phyloP scores from a whole-genome alignment of 2,113 vertebrate species.

The Panthera uncia region DNA sequence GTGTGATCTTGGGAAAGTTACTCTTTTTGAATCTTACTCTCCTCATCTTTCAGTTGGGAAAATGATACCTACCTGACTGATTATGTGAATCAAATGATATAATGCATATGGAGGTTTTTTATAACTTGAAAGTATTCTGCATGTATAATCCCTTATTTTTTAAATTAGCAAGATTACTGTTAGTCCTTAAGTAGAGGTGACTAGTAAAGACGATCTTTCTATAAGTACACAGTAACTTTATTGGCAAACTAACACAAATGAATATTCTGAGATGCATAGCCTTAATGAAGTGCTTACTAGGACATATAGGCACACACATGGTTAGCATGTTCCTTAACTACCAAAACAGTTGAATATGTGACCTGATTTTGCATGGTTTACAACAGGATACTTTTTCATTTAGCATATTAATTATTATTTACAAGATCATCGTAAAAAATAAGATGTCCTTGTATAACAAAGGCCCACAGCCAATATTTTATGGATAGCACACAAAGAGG shows the following conservation, averaged over 20 bases:
- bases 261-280: background rate
- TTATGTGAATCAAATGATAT: background rate
- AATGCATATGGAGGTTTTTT: background rate
- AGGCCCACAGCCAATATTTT: slow-evolving; percentile 82
- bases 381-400: slow-evolving; percentile 80
- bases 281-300: background rate
- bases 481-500: slow-evolving; percentile 77
- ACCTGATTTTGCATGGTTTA: slow-evolving; percentile 71
- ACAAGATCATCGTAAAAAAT: slow-evolving; percentile 81
- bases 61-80: background rate
- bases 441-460: slow-evolving; percentile 83
- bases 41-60: background rate
- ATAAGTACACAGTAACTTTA: background rate
- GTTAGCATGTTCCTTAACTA: slow-evolving; percentile 4
- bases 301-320: background rate
- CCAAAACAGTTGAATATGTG: slow-evolving; percentile 59
- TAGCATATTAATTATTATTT: slow-evolving; percentile 84
- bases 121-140: background rate
- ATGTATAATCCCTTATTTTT: background rate
- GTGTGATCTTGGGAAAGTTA: background rate
- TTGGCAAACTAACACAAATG: background rate
- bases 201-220: background rate
- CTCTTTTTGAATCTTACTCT: background rate
- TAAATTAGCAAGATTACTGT: background rate
- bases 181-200: background rate